Percentiles rank a stretch among this genome's conserved stretches.
Conservation (phyloP, 1,140 invertebrate species). For the Branchinecta lindahli region DNA sequence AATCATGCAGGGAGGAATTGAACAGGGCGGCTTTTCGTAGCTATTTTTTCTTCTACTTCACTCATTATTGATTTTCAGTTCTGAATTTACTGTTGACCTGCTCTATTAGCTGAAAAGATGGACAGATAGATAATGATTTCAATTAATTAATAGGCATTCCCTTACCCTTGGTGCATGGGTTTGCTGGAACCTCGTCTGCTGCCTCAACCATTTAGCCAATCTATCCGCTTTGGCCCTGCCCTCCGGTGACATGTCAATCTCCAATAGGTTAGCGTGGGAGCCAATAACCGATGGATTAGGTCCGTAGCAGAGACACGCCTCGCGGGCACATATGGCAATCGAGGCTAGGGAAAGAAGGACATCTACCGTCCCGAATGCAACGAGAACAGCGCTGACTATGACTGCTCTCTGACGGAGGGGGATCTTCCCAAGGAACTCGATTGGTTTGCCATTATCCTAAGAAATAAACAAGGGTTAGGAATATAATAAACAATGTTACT, state of each 20-base stretch:
- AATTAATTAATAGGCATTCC: no score
- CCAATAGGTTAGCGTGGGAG: constrained; percentile 17
- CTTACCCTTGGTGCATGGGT: background rate
- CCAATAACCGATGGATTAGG: background rate
- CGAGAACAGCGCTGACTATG: constrained; percentile 22
- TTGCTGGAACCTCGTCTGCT: constrained; percentile 17
- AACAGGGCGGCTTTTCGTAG: no score
- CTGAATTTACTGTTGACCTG: no score
- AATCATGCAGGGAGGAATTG: no score
- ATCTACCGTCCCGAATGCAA: constrained; percentile 22
- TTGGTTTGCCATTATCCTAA: constrained; percentile 15
- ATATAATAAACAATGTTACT: background rate
- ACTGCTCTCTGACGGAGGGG: constrained; percentile 20
- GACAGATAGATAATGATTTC: no score
- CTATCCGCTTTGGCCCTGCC: constrained; percentile 22
- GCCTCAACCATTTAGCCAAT: constrained; percentile 23
- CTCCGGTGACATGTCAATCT: constrained; percentile 20
- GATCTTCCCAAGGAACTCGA: constrained; percentile 20
- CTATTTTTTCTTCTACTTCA: no score
- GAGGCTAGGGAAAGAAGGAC: constrained; percentile 23
- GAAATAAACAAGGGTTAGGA: background rate
- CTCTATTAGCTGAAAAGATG: no score
- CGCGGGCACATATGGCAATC: constrained; percentile 21
- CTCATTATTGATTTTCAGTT: no score
- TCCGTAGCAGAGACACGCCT: constrained; percentile 23